Percentiles rank a stretch among this genome's conserved stretches.
phyloP scores from a whole-genome alignment of 2,888 invertebrate species.

The Aproaerema taeniolella region DNA sequence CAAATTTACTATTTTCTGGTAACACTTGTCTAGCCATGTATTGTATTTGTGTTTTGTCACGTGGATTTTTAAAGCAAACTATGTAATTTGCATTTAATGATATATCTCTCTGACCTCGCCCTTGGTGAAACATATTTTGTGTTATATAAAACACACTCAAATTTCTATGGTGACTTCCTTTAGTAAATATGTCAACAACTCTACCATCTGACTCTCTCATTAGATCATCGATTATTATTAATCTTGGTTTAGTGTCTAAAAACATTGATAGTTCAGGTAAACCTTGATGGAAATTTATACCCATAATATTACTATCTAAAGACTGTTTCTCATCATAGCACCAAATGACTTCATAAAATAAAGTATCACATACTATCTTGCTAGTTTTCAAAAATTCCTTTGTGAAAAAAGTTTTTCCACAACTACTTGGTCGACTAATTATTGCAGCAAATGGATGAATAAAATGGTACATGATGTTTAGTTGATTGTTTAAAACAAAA shows the following conservation, averaged over 20 bases:
- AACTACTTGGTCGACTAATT: constrained; percentile 25
- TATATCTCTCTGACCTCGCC: constrained; percentile 25
- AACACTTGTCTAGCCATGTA: constrained; percentile 24
- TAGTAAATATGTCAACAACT: constrained; percentile 27
- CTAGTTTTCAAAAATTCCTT: constrained; percentile 17
- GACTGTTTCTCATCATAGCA: constrained; percentile 23
- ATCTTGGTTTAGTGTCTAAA: constrained; percentile 21
- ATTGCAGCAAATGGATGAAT: constrained; percentile 23
- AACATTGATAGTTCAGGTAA: constrained; percentile 29
- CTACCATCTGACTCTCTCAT: constrained; percentile 31
- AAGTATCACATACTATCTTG: constrained; percentile 11
- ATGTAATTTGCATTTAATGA: constrained; percentile 25
- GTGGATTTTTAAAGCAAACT: constrained; percentile 28
- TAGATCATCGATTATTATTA: constrained; percentile 30
- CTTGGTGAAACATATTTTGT: constrained; percentile 29
- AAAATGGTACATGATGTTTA: constrained; percentile 15
- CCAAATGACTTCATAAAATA: constrained; percentile 5
- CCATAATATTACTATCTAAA: constrained; percentile 22
- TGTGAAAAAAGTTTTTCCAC: constrained; percentile 24
- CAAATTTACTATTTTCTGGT: constrained; percentile 25
- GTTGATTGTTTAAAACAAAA: too few species aligned
- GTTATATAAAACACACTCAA: constrained; percentile 29
- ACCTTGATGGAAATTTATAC: constrained; percentile 25
- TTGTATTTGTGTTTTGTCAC: constrained; percentile 26
- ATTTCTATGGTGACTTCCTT: constrained; percentile 27